Percentiles rank a stretch among this genome's conserved stretches.
Evolutionary conservation across 1,140 invertebrate genomes (phyloP).

Genomic region (Dryas iulia): DNA sequence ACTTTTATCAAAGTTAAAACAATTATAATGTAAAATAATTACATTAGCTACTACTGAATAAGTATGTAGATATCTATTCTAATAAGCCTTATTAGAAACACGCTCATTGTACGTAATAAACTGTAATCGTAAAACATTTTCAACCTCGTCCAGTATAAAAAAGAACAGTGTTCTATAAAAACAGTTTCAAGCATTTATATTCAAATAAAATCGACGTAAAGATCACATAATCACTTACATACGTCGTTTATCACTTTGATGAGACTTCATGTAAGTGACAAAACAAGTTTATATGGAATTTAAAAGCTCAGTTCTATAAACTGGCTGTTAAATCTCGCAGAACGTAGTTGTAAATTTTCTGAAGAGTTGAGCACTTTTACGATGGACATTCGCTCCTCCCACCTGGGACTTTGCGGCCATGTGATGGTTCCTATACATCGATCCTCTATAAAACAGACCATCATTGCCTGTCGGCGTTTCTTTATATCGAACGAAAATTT

Average conservation of each 20-base stretch:
- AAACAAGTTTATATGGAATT: conserved; percentile 66
- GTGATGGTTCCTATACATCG: conserved; percentile 56
- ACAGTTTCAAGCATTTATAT: conserved; percentile 20
- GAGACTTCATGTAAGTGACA: conserved; percentile 51
- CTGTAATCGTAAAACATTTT: not conserved
- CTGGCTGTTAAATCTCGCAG: conserved; percentile 74
- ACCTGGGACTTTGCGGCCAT: conserved; percentile 66
- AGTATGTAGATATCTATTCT: not conserved
- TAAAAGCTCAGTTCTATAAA: conserved; percentile 74
- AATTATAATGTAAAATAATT: not conserved
- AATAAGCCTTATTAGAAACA: not conserved
- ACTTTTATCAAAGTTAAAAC: not conserved
- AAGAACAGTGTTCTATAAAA: not conserved
- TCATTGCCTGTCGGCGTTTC: conserved; percentile 46
- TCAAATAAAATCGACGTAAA: conserved; percentile 34
- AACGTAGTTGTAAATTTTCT: conserved; percentile 74
- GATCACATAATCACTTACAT: conserved; percentile 15
- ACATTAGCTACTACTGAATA: not conserved
- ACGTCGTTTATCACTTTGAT: conserved; percentile 45
- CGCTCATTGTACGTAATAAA: not conserved
- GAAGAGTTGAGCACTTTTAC: conserved; percentile 66
- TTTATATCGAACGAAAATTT: conserved; percentile 37
- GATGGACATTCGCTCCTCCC: conserved; percentile 63
- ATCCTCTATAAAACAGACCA: conserved; percentile 63
- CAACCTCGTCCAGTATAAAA: not conserved